Evolutionary conservation across 2,888 invertebrate genomes (phyloP), one percentile per base, ranked within the genome.

Genomic region (Trachelus troglodyta): DNA sequence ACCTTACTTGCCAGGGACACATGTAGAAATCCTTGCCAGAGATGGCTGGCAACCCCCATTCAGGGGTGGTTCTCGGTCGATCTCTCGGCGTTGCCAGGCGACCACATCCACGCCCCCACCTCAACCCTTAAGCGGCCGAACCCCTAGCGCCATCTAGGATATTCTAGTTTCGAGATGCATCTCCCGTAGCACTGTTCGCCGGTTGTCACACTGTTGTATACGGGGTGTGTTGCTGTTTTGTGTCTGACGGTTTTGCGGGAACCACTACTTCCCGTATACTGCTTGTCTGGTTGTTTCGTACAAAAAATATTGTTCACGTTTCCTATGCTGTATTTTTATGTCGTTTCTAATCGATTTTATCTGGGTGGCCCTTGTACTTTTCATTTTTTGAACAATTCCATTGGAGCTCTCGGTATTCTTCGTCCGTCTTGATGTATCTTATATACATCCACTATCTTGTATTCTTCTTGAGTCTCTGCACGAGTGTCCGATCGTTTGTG

Each of bases 1-100:
- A 40, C 40, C 40, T 40, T 40, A 40, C 40, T 40, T 40, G 40
- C 40, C 40, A 40, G 40, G 40, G 40, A 40, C 71, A 31, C 71
- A 31, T n/a, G 71, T 33, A 33, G 71, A 12, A n/a, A 71, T 71
- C 33, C 71, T 71, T 33, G 33, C 71, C 31, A 31, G 71, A 33
- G 71, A 30, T 33, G 12, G 33, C 33, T 71, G 30, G 23, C 30
- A 31, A 33, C 75, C 69, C 75, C 74, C 75, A 12, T 34, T 30
- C 75, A 82, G 83, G 83, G 86, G 84, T 83, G 83, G 81, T 79
- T 85, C 87, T 88, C 90, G 91, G 91, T 91, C 91, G 91, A 91
- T 91, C 91, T 90, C 89, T 85, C 88, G 86, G 84, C 87, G 91
- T 91, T 91, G 90, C 91, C 88, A 88, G 82, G 91, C 90, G 88